phyloP scores from a whole-genome alignment of 2,888 invertebrate species.

The Tridacna gigas region DNA sequence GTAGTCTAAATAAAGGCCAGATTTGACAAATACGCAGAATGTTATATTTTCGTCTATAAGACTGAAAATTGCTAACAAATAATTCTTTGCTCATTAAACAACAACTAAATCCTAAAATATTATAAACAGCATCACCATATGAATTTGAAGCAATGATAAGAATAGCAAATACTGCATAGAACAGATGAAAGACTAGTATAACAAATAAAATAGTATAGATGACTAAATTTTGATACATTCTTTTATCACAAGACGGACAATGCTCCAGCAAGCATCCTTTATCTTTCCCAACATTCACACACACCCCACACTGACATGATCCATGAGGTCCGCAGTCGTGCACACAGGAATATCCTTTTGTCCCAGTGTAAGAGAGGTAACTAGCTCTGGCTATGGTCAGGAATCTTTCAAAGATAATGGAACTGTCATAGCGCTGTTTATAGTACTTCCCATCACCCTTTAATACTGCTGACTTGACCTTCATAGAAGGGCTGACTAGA shows the following conservation, averaged over 20 bases:
- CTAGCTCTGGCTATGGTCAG: conserved; percentile 66
- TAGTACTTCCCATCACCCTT: conserved; percentile 74
- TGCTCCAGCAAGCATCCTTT: conserved; percentile 73
- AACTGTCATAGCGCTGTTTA: conserved; percentile 63
- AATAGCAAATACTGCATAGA: conserved; percentile 71
- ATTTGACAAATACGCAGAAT: conserved; percentile 46
- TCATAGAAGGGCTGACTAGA: conserved; percentile 66
- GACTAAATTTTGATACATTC: conserved; percentile 58
- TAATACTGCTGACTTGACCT: conserved; percentile 49
- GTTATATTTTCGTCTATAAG: conserved; percentile 41
- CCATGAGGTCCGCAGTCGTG: conserved; percentile 83
- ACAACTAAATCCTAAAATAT: conserved; percentile 74
- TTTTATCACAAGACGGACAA: conserved; percentile 74
- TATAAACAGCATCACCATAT: conserved; percentile 64
- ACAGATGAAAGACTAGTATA: conserved; percentile 65
- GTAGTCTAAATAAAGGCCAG: conserved; percentile 71
- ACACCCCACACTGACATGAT: conserved; percentile 81
- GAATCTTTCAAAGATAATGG: conserved; percentile 71
- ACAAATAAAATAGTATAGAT: conserved; percentile 51
- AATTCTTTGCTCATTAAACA: conserved; percentile 78
- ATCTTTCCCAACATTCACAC: conserved; percentile 73
- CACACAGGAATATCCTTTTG: conserved; percentile 75
- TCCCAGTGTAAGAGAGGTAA: conserved; percentile 64
- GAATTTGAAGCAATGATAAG: conserved; percentile 70
- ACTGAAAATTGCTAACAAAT: conserved; percentile 36